Evolutionary conservation across 2,797 vertebrate genomes (phyloP).

Genomic region (Malurus leucopterus): DNA sequence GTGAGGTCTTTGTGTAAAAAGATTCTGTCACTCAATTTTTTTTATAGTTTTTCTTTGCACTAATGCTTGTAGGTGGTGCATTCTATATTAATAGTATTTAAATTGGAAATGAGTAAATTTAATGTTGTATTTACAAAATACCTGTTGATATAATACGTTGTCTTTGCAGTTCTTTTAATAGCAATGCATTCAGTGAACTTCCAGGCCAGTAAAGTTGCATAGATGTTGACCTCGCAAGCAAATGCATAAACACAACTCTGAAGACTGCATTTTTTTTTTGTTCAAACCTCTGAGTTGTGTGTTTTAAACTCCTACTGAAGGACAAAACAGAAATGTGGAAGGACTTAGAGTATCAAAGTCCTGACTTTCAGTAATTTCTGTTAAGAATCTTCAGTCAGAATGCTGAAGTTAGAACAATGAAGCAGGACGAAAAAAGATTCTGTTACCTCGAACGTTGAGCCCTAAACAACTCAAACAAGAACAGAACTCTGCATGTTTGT

Average conservation of each 20-base stretch:
- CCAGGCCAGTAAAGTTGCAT: not conserved
- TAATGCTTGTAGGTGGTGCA: not conserved
- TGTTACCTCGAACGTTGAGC: not conserved
- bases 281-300: not conserved
- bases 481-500: not conserved
- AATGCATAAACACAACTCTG: not conserved
- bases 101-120: not conserved
- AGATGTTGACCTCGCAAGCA: not conserved
- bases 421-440: not conserved
- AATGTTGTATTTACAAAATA: not conserved
- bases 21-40: not conserved
- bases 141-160: fast-evolving
- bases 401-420: not conserved
- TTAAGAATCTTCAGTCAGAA: not conserved
- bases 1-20: slow-evolving; percentile 68
- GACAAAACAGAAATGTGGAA: not conserved
- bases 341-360: not conserved
- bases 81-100: not conserved
- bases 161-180: not conserved
- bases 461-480: not conserved
- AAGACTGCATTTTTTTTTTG: not conserved
- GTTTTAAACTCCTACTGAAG: not conserved
- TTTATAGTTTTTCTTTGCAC: not conserved
- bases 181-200: not conserved
- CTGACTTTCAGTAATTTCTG: not conserved